These are phyloP conservation scores for Chamaetylas fuelleborni DNA, from an alignment of 2,113 vertebrate genomes.

Conservation along the genomic window DNA sequence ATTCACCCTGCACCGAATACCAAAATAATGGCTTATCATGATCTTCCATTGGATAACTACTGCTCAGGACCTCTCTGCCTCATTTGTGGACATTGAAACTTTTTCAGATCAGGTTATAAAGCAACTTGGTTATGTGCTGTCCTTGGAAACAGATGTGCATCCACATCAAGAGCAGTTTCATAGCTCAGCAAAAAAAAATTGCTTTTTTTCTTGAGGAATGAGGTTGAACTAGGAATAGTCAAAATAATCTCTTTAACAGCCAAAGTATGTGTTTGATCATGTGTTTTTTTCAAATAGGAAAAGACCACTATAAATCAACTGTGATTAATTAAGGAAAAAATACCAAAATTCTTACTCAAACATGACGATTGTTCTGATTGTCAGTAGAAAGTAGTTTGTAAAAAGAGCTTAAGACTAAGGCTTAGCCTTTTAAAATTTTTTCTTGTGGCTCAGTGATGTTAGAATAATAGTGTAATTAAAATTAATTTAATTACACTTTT, in stretches of 20 bases:
- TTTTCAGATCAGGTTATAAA: neutral
- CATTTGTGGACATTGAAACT: neutral
- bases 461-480: neutral
- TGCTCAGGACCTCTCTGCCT: neutral
- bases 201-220: neutral
- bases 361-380: neutral
- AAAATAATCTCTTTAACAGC: conserved; percentile 49
- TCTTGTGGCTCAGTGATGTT: neutral
- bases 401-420: neutral
- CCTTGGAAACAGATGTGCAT: neutral
- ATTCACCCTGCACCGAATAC: neutral
- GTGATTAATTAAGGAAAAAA: neutral
- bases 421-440: neutral
- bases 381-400: neutral
- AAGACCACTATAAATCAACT: neutral
- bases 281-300: neutral
- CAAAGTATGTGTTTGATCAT: conserved; percentile 24
- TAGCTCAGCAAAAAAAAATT: neutral
- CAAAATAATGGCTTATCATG: neutral
- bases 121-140: neutral
- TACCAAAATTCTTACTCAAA: neutral
- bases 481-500: neutral
- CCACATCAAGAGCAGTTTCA: neutral
- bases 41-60: neutral
- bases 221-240: neutral